These are phyloP conservation scores for Caenorhabditis virilis DNA, from an alignment of 2,888 invertebrate genomes.

Conservation along the genomic window DNA sequence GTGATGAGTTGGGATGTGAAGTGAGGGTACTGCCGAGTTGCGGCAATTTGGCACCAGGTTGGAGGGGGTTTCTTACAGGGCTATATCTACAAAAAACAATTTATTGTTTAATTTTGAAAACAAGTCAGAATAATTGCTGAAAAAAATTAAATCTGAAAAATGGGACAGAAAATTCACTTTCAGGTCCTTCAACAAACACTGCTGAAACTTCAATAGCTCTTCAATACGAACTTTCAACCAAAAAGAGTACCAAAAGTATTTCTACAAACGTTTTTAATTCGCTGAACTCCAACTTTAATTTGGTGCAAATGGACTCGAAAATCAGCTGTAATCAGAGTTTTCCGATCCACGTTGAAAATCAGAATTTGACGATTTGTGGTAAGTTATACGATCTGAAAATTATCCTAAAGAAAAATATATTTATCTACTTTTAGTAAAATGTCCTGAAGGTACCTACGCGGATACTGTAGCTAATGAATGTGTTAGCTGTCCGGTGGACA, in stretches of 20 bases:
- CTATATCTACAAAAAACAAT: too few species aligned
- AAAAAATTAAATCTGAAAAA: too few species aligned
- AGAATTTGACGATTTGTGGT: background rate
- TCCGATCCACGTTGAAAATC: background rate
- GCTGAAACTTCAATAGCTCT: slow-evolving; percentile 8
- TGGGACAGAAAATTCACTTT: too few species aligned
- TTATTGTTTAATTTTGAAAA: too few species aligned
- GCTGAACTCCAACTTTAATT: slow-evolving; percentile 4
- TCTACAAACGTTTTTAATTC: slow-evolving; percentile 6
- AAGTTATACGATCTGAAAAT: too few species aligned
- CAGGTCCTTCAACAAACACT: too few species aligned
- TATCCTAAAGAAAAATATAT: too few species aligned
- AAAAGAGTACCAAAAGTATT: too few species aligned
- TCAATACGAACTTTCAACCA: slow-evolving; percentile 26
- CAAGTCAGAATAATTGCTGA: too few species aligned
- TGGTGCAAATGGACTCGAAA: background rate
- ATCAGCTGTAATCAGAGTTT: background rate
- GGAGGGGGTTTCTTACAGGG: too few species aligned
- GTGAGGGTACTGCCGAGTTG: slow-evolving; percentile 13
- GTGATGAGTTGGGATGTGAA: slow-evolving; percentile 4
- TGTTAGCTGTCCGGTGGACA: slow-evolving; percentile 9
- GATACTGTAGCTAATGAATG: slow-evolving; percentile 9
- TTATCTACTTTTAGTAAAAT: slow-evolving; percentile 13
- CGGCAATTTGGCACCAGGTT: background rate
- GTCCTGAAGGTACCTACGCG: slow-evolving; percentile 28